phyloP scores from a whole-genome alignment of 2,797 vertebrate genomes.

The Bryconaethiops microstoma region DNA sequence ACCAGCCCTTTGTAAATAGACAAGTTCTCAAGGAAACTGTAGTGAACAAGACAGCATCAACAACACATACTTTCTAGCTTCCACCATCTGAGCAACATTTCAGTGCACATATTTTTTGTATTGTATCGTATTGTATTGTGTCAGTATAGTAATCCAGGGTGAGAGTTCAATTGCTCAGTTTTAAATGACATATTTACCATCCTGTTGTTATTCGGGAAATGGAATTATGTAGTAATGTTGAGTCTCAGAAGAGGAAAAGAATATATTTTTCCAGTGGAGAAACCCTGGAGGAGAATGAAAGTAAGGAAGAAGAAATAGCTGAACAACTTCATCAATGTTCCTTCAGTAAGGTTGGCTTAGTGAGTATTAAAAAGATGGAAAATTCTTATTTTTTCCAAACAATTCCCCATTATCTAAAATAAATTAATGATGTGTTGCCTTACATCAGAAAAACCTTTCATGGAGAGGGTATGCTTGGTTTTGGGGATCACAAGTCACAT shows the following conservation, averaged over 20 bases:
- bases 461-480: slow-evolving; percentile 65
- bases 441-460: slow-evolving; percentile 62
- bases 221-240: not conserved
- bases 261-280: slow-evolving; percentile 82
- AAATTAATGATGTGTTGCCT: not conserved
- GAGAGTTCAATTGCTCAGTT: not conserved
- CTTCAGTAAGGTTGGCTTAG: slow-evolving; percentile 46
- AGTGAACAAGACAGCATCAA: not conserved
- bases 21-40: not conserved
- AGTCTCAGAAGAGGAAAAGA: slow-evolving; percentile 63
- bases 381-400: not conserved
- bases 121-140: not conserved
- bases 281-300: slow-evolving; percentile 71
- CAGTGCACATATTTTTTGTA: not conserved
- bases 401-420: not conserved
- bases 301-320: slow-evolving; percentile 67
- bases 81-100: not conserved
- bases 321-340: slow-evolving; percentile 49
- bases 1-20: slow-evolving; percentile 9
- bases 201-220: not conserved
- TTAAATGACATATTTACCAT: not conserved
- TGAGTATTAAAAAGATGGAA: slow-evolving; percentile 16
- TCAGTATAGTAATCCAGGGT: not conserved
- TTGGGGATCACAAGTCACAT: slow-evolving; percentile 65
- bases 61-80: not conserved